phyloP scores from a whole-genome alignment of 2,113 vertebrate species.

The Oncorhynchus clarkii region DNA sequence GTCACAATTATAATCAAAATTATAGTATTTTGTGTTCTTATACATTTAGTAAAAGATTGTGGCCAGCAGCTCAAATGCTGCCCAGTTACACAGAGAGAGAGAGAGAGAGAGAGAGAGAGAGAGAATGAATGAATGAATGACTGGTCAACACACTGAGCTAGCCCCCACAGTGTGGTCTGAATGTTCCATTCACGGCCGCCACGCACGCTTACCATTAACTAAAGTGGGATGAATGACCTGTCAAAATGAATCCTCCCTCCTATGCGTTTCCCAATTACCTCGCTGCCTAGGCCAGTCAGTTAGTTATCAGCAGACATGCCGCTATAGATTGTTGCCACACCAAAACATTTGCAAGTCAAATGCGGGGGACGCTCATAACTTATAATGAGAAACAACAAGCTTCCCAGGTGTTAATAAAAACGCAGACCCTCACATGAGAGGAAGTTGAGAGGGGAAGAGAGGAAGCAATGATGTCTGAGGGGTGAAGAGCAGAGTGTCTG shows the following conservation, averaged over 20 bases:
- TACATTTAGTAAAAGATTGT: no score
- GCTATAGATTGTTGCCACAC: conserved; percentile 41
- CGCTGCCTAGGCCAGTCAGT: conserved; percentile 63
- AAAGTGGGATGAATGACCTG: conserved; percentile 97
- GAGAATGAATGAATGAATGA: conserved; percentile 21
- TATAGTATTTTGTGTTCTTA: no score
- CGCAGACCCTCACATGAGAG: conserved; percentile 1
- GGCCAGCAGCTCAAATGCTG: no score
- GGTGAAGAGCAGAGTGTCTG: not conserved
- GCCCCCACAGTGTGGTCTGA: conserved; percentile 70
- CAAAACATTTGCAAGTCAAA: conserved; percentile 60
- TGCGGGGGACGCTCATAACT: conserved; percentile 12
- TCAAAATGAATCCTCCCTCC: conserved; percentile 84
- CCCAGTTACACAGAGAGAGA: not conserved
- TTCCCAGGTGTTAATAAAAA: conserved; percentile 24
- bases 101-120: not conserved
- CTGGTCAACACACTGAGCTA: conserved; percentile 64
- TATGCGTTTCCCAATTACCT: conserved; percentile 90
- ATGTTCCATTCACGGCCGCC: conserved; percentile 80
- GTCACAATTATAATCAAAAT: no score
- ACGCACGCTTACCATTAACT: conserved; percentile 81
- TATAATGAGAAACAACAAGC: conserved; percentile 29
- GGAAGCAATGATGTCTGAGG: not conserved
- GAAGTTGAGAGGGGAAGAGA: not conserved
- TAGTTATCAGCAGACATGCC: conserved; percentile 41